Evolutionary conservation across 2,113 vertebrate species (phyloP), one percentile per base, ranked within the genome.

Genomic region (Vidua macroura): DNA sequence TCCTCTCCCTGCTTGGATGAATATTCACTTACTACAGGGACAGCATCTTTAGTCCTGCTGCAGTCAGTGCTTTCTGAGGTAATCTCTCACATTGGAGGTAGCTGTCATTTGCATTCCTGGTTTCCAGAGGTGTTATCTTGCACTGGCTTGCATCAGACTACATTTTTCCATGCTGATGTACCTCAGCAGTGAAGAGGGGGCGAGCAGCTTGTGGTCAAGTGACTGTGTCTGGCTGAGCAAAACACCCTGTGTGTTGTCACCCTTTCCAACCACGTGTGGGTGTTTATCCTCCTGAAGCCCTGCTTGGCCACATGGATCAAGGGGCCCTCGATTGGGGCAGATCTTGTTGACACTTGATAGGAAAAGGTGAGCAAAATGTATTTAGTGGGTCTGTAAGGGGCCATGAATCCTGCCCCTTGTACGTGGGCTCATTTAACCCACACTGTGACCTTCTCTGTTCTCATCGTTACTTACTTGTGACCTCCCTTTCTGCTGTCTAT

Each of bases 61-160:
- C 37, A 53, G 37, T 16, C 1, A 0, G 27, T 64, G 88, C 49
- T 78, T 56, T 68, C 94, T 86, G 80, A 95, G 88, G 62, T 82
- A 72, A 86, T 89, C 48, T 88, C 80, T 86, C 49, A 44, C 49
- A 1, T 33, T 37, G 27, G 31, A 52, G 88, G 69, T 10, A 30
- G 51, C 60, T 90, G 73, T 67, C 39, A 88, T 83, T 93, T 86
- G 72, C 73, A 84, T 90, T 72, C 66, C 68, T 76, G 33, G 27
- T 79, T 91, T 80, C 91, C 80, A 74, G 74, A 58, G 86, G 66
- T 49, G 63, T 53, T 74, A 41, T 13, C 87, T 95, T 96, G 90
- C 95, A 33, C 37, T 73, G 44, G 12, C 63, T 83, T 93, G 73
- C 92, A 92, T 95, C 92, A 95, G 89, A 64, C 76, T 27, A 1